phyloP scores from a whole-genome alignment of 2,113 vertebrate species.

The Siphamia tubifer region DNA sequence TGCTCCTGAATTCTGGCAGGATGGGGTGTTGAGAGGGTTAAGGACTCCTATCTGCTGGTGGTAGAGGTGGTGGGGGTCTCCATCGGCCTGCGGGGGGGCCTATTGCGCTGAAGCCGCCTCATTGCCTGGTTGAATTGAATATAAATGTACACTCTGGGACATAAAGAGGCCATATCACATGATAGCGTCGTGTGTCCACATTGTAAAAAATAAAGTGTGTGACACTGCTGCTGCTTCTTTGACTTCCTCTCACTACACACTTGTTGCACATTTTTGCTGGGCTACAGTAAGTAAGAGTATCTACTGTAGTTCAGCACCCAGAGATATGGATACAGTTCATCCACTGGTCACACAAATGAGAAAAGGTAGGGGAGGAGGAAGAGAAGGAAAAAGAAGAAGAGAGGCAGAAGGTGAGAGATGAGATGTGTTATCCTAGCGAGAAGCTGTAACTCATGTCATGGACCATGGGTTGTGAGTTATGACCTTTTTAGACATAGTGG shows the following conservation, averaged over 20 bases:
- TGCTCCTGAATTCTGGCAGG: conserved; percentile 5
- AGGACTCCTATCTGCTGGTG: conserved; percentile 34
- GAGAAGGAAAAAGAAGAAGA: background rate
- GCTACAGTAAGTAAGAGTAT: conserved; percentile 57
- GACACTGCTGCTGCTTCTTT: conserved; percentile 53
- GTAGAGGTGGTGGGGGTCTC: conserved; percentile 19
- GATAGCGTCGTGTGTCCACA: conserved; percentile 52
- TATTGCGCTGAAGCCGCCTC: conserved; percentile 35
- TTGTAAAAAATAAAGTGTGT: conserved; percentile 69
- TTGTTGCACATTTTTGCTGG: conserved; percentile 53
- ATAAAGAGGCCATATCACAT: conserved; percentile 45
- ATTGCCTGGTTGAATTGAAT: conserved; percentile 50
- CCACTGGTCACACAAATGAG: conserved; percentile 8
- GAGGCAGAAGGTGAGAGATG: conserved; percentile 32
- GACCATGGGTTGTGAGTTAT: conserved; percentile 57
- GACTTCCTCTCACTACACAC: conserved; percentile 45
- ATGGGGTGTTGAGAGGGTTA: conserved; percentile 56
- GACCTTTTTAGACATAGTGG: conserved; percentile 43
- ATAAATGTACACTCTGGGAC: conserved; percentile 44
- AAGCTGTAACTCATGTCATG: conserved; percentile 54
- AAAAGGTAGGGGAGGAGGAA: background rate
- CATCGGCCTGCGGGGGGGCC: conserved; percentile 38
- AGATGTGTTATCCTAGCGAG: conserved; percentile 52
- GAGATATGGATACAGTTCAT: conserved; percentile 45
- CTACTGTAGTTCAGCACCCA: conserved; percentile 36